Percentiles rank a stretch among this genome's conserved stretches.
Conservation (phyloP, 2,113 vertebrate species). For the Chlorodrepanis virens region DNA sequence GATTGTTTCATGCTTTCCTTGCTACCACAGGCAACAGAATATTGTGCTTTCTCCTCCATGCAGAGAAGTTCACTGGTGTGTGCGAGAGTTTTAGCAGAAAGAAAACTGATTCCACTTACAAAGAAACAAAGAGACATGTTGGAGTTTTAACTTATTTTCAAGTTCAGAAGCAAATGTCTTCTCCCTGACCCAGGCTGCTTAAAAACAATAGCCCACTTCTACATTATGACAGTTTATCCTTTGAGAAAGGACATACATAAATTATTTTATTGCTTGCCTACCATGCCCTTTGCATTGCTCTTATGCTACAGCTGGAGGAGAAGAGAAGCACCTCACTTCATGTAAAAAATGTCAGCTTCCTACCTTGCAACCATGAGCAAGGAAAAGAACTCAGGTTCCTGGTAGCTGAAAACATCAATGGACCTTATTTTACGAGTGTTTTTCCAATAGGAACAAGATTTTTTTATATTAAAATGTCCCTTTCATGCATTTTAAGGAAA, state of each 20-base stretch:
- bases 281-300: neutral
- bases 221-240: neutral
- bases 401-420: neutral
- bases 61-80: neutral
- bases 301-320: neutral
- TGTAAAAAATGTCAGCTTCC: neutral
- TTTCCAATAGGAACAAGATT: neutral
- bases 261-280: neutral
- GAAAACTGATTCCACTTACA: neutral
- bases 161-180: neutral
- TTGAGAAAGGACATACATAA: neutral
- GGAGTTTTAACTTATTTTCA: neutral
- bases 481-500: neutral
- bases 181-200: neutral
- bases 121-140: neutral
- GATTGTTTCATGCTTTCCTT: neutral
- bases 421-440: neutral
- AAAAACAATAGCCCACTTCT: neutral
- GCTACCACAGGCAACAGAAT: neutral
- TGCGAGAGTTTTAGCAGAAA: neutral
- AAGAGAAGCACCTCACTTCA: neutral
- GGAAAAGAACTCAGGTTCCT: neutral
- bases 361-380: neutral
- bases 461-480: neutral
- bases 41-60: neutral